Evolutionary conservation across 2,888 invertebrate genomes (phyloP), one percentile per base, ranked within the genome.

Genomic region (Zaprionus lineosus): DNA sequence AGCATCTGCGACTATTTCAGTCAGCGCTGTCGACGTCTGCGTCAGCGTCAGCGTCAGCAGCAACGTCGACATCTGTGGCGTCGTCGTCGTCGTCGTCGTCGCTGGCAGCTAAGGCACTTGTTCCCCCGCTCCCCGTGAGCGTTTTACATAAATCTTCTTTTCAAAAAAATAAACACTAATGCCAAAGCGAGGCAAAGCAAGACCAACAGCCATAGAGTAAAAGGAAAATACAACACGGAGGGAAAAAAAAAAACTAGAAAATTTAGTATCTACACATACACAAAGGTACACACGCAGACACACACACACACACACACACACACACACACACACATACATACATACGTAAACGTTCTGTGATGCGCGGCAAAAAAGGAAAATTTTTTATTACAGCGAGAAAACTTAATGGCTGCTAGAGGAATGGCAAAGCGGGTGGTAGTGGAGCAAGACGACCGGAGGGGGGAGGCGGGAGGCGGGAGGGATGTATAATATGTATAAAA

Each of bases 141-240:
- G 60, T 87, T 87, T 88, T 89, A 89, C 87, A 88, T 88, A 88
- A 88, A 88, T 88, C 88, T 88, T 89, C 87, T 88, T 89, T 88
- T 86, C 78, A 85, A 84, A 86, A 86, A 87, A 81, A 85, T 86
- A 88, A 88, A 88, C 89, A 88, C 89, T 89, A 82, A 82, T 85
- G 84, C 86, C 74, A 68, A 68, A 50, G 86, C 79, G 68, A 69
- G 37, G 65, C 50, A 63, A 63, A 50, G 69, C 40, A 47, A 28
- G 41, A 57, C 29, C 46, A 8, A 37, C n/a, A n/a, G 24, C 26
- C 21, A 60, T 50, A 41, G 61, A 56, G 58, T 21, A 70, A 66
- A 71, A 66, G 51, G 48, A 44, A 62, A 77, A 75, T 60, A 70
- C 37, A 63, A n/a, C n/a, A n/a, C n/a, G n/a, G n/a, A n/a, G n/a